Evolutionary conservation across 2,888 invertebrate species (phyloP), one percentile per base, ranked within the genome.

Genomic region (Ceriagrion tenellum): DNA sequence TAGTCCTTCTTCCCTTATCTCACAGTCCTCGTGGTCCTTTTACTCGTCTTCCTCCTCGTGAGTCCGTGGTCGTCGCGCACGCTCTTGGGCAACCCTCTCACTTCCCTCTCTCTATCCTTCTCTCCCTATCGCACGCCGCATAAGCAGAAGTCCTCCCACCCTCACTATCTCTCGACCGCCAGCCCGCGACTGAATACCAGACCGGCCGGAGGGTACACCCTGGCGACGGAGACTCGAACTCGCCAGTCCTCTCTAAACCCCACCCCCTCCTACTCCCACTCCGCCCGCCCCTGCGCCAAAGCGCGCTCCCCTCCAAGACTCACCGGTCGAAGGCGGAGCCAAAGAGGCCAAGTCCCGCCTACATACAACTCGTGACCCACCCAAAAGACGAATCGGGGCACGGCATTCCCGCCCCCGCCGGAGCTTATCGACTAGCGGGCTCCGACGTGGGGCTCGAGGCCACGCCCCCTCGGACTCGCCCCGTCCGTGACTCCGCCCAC

Each of bases 141-240:
- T 55, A 55, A 59, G 56, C 91, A 30, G 56, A 55, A 23, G 35
- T 40, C 47, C 93, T 93, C 93, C 93, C 93, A 26, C 91, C 69
- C 93, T 93, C 35, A 26, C 69, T 69, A 16, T 63, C 93, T 74
- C 93, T 93, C 93, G 69, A 93, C 69, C 93, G 93, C 69, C 93
- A 47, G 93, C 69, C 93, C 69, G 69, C 93, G 93, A 93, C 93
- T 93, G 93, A 93, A 63, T 93, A 69, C 47, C 20, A 69, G 93
- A 47, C 93, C 93, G 93, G 93, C 93, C 93, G 93, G 93, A 93
- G 93, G 93, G 93, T 93, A 93, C 93, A 93, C 93, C 74, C 93
- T 93, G 93, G 93, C 93, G 93, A 93, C 93, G 40, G 93, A 93
- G 93, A 47, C 93, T 69, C 93, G 93, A 93, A 93, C 93, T 93